Evolutionary conservation across 2,797 vertebrate genomes (phyloP).

Genomic region (Eurystomus glaucurus): DNA sequence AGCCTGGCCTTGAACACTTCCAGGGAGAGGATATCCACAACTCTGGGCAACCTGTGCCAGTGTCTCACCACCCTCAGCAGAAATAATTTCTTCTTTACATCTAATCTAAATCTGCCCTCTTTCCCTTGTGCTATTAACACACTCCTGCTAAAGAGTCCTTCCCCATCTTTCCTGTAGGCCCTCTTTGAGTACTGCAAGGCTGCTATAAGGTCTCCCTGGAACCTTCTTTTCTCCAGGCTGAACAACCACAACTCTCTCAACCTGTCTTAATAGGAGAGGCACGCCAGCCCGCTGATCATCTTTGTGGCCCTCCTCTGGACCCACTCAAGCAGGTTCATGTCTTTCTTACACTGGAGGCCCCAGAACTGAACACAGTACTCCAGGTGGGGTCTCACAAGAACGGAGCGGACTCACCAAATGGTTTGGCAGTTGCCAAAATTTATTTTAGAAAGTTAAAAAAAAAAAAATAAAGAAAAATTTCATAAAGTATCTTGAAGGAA

Average conservation of each 20-base stretch:
- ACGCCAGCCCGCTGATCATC: not conserved
- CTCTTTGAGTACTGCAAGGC: not conserved
- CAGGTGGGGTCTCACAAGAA: rapidly evolving
- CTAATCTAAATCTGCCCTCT: not conserved
- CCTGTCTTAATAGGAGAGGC: rapidly evolving
- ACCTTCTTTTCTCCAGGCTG: not conserved
- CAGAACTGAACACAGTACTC: not conserved
- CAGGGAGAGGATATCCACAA: not conserved
- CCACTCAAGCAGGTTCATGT: rapidly evolving
- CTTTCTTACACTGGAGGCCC: not conserved
- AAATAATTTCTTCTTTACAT: not conserved
- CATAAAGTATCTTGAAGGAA: not conserved
- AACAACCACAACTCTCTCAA: not conserved
- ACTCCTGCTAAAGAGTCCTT: rapidly evolving
- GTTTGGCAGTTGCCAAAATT: not conserved
- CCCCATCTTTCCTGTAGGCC: not conserved
- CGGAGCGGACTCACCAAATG: rapidly evolving
- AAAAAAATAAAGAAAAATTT: not conserved
- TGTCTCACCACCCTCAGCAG: rapidly evolving
- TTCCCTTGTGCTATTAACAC: rapidly evolving
- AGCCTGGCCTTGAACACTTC: not conserved
- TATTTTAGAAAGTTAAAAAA: not conserved
- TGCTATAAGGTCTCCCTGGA: rapidly evolving
- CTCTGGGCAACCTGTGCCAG: not conserved
- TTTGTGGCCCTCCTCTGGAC: not conserved